A percentile compares a stretch with the other conserved stretches of the same genome.
Conservation (phyloP, 2,113 vertebrate species). For the Phrynocephalus versicolor region DNA sequence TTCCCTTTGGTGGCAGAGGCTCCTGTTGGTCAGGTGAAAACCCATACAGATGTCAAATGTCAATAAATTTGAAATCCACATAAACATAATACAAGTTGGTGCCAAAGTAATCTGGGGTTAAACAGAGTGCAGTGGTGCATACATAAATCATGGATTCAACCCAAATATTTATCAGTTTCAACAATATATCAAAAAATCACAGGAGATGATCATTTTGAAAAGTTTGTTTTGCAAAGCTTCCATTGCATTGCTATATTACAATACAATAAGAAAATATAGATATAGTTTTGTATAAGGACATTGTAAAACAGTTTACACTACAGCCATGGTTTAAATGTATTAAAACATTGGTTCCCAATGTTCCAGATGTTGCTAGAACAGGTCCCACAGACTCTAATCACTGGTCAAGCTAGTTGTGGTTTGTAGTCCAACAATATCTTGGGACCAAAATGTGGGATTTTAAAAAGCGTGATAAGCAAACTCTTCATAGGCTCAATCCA, state of each 20-base stretch:
- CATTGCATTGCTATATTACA: neutral
- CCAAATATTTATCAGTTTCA: constrained; percentile 1
- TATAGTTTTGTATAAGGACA: neutral
- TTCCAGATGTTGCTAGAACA: neutral
- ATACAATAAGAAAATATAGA: neutral
- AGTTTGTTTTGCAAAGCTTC: neutral
- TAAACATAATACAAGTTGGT: constrained; percentile 65
- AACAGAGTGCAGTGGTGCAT: constrained; percentile 60
- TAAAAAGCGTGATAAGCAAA: neutral
- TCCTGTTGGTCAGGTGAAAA: constrained; percentile 75
- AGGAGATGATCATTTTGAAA: constrained; percentile 21
- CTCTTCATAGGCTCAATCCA: too few species aligned
- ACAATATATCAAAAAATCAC: constrained; percentile 3
- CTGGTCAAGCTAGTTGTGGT: neutral
- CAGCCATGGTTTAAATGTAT: neutral
- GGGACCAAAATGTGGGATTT: neutral
- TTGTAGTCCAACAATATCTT: neutral
- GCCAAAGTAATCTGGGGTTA: constrained; percentile 53
- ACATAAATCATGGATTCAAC: constrained; percentile 23
- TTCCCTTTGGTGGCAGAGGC: constrained; percentile 69
- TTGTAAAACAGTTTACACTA: neutral
- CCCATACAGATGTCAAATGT: constrained; percentile 75
- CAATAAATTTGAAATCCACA: constrained; percentile 77
- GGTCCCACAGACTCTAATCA: neutral
- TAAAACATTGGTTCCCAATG: neutral